phyloP scores from a whole-genome alignment of 2,797 vertebrate species.

The Mus minutoides region DNA sequence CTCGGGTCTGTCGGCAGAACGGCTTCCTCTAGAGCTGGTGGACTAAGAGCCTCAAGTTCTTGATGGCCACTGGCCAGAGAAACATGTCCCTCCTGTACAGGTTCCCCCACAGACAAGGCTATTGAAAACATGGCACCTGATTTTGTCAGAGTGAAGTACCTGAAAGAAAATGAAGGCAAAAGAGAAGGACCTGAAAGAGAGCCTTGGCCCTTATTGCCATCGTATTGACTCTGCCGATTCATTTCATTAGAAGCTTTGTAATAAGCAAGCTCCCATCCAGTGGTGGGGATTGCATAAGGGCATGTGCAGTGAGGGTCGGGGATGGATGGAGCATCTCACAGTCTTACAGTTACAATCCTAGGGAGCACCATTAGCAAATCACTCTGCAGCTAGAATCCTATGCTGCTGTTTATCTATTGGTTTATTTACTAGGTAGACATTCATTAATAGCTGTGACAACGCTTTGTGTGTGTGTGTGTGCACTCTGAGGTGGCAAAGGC shows the following conservation, averaged over 20 bases:
- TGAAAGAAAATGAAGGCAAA: background rate
- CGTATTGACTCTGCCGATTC: background rate
- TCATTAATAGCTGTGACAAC: background rate
- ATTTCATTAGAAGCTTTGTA: background rate
- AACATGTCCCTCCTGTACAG: background rate
- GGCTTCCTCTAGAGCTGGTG: background rate
- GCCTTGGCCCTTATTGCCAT: background rate
- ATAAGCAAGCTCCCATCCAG: background rate
- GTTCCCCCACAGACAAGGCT: background rate
- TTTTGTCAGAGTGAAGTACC: background rate
- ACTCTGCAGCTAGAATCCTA: background rate
- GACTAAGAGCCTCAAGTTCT: background rate
- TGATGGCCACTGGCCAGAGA: background rate
- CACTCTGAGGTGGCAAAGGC: background rate
- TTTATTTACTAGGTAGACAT: background rate
- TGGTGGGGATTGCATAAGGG: background rate
- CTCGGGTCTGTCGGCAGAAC: background rate
- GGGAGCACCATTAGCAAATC: background rate
- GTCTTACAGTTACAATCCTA: background rate
- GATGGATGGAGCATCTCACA: background rate
- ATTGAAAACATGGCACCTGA: background rate
- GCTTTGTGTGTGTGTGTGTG: background rate
- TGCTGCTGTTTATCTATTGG: background rate
- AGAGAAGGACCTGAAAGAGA: background rate
- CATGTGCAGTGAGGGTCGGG: background rate